These are phyloP conservation scores for Pseudorhombus dupliciocellatus DNA, from an alignment of 2,113 vertebrate species.

Conservation along the genomic window DNA sequence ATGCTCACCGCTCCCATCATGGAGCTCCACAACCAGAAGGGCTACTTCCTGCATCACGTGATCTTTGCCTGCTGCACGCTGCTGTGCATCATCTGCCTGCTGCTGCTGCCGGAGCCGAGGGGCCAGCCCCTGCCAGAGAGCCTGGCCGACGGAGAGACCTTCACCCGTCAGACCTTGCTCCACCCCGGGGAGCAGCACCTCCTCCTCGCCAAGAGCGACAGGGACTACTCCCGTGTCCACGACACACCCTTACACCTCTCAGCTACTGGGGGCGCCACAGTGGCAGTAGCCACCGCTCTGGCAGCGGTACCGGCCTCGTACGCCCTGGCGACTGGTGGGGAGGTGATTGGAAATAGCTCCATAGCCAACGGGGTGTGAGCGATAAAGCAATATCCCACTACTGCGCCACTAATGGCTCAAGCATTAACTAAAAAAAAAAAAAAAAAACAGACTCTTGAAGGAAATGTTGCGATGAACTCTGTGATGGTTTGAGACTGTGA, in stretches of 20 bases:
- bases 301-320: constrained; percentile 76
- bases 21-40: constrained; percentile 99
- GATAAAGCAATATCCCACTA: constrained; percentile 50
- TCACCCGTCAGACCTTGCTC: constrained; percentile 90
- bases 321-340: constrained; percentile 74
- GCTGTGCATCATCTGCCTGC: constrained; percentile 98
- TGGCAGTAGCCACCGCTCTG: constrained; percentile 78
- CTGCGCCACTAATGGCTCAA: constrained; percentile 26
- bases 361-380: constrained; percentile 89
- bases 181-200: constrained; percentile 92
- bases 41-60: constrained; percentile 97
- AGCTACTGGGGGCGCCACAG: constrained; percentile 72
- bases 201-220: constrained; percentile 90
- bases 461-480: constrained; percentile 33
- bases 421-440: constrained; percentile 21
- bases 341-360: constrained; percentile 82
- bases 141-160: constrained; percentile 91
- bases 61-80: constrained; percentile 98
- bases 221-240: constrained; percentile 94
- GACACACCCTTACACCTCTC: constrained; percentile 82
- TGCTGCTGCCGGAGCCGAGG: constrained; percentile 93
- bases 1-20: constrained; percentile 97
- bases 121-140: constrained; percentile 92
- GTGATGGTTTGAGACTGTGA: constrained; percentile 38
- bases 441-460: constrained; percentile 27